Evolutionary conservation across 2,888 invertebrate genomes (phyloP).

Genomic region (Adela reaumurella): DNA sequence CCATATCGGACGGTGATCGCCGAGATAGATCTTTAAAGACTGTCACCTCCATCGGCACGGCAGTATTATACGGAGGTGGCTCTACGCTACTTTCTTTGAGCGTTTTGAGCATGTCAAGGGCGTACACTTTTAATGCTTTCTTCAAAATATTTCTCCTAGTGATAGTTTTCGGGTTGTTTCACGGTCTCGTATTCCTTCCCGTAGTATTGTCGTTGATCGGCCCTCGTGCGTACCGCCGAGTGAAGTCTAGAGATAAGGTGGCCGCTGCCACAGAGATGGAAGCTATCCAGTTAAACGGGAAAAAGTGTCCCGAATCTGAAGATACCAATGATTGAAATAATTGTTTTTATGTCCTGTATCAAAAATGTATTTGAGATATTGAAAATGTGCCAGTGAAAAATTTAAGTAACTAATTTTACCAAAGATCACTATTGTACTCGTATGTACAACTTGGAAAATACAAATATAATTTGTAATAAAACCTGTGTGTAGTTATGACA

Average conservation of each 20-base stretch:
- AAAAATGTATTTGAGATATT: no score
- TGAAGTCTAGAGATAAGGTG: slow-evolving; percentile 12
- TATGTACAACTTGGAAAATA: no score
- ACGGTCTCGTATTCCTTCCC: slow-evolving; percentile 72
- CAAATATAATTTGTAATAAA: no score
- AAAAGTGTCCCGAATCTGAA: slow-evolving; percentile 8
- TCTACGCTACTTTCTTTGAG: slow-evolving; percentile 72
- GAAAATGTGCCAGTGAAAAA: no score
- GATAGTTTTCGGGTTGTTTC: slow-evolving; percentile 73
- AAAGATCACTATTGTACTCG: no score
- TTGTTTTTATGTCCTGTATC: no score
- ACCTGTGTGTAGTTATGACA: no score
- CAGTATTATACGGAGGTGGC: slow-evolving; percentile 73
- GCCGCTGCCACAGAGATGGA: slow-evolving; percentile 22
- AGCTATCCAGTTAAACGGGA: slow-evolving; percentile 33
- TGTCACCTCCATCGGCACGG: slow-evolving; percentile 69
- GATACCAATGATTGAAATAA: background rate
- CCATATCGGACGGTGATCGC: slow-evolving; percentile 47
- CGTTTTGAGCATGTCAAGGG: slow-evolving; percentile 65
- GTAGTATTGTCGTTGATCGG: slow-evolving; percentile 72
- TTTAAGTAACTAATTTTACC: no score
- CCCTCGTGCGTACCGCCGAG: slow-evolving; percentile 47
- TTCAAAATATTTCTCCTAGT: slow-evolving; percentile 74
- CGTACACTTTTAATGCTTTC: slow-evolving; percentile 75
- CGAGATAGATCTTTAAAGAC: slow-evolving; percentile 61